A percentile compares a stretch with the other conserved stretches of the same genome.
Evolutionary conservation across 1,140 invertebrate species (phyloP).

Genomic region (Drosophila bocki): DNA sequence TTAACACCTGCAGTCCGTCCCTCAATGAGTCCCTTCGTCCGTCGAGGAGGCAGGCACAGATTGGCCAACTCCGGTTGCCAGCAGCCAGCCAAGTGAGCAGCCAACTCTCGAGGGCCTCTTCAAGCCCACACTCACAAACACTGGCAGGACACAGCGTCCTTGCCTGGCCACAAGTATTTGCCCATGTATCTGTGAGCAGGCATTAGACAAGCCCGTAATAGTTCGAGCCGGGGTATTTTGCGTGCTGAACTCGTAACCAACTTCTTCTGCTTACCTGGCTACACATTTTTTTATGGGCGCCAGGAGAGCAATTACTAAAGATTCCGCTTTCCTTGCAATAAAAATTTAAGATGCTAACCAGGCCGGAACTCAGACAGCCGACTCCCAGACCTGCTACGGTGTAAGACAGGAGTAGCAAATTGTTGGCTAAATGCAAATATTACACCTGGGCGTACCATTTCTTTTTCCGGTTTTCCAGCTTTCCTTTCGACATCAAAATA

Average conservation of each 20-base stretch:
- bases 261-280: constrained; percentile 79
- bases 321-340: constrained; percentile 77
- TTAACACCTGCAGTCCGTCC: constrained; percentile 66
- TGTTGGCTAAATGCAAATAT: constrained; percentile 79
- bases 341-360: constrained; percentile 75
- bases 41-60: constrained; percentile 43
- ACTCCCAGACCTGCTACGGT: too few relatives aligned
- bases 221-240: constrained; percentile 53
- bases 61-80: constrained; percentile 50
- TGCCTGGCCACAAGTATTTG: constrained; percentile 33
- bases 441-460: constrained; percentile 69
- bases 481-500: constrained; percentile 13
- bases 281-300: constrained; percentile 79
- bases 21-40: constrained; percentile 5
- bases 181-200: constrained; percentile 25
- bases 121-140: constrained; percentile 36
- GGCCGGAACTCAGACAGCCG: neutral
- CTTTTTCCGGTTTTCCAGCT: constrained; percentile 7
- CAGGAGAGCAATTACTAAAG: constrained; percentile 78
- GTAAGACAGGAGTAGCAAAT: constrained; percentile 51
- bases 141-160: constrained; percentile 11
- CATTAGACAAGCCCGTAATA: constrained; percentile 63
- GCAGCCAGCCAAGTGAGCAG: constrained; percentile 45
- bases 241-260: constrained; percentile 51
- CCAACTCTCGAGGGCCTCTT: constrained; percentile 77